These are phyloP conservation scores for Periphyllus acericola DNA, from an alignment of 2,888 invertebrate genomes.

Conservation along the genomic window DNA sequence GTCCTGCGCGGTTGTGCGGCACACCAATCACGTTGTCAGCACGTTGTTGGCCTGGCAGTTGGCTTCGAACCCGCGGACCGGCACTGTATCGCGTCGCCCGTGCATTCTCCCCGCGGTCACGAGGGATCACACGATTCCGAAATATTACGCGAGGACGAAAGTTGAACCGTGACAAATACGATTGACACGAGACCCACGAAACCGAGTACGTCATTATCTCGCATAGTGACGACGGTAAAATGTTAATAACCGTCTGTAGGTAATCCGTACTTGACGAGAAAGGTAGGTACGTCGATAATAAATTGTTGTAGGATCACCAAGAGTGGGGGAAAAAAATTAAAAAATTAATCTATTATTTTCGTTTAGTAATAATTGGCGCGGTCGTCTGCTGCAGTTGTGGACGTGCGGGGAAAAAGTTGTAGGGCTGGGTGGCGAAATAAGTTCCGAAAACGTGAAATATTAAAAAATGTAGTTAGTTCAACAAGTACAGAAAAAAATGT, in stretches of 20 bases:
- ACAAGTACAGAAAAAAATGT: too few relatives aligned
- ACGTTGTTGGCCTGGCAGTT: slow-evolving; percentile 61
- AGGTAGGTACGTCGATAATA: slow-evolving; percentile 27
- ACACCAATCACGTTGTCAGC: slow-evolving; percentile 58
- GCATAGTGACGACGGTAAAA: background rate
- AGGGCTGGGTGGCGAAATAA: too few relatives aligned
- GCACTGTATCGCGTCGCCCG: slow-evolving; percentile 43
- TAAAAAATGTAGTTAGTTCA: too few relatives aligned
- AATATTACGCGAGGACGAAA: background rate
- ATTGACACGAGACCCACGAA: background rate
- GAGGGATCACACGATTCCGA: too few relatives aligned
- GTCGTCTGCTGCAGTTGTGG: too few relatives aligned
- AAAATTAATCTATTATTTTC: too few relatives aligned
- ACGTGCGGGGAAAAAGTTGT: too few relatives aligned
- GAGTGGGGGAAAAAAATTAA: background rate
- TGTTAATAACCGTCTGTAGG: slow-evolving; percentile 7
- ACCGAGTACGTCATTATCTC: background rate
- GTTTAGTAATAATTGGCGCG: too few relatives aligned
- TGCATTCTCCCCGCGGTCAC: slow-evolving; percentile 6
- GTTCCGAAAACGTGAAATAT: too few relatives aligned
- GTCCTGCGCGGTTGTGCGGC: slow-evolving; percentile 49
- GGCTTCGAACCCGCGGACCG: slow-evolving; percentile 31
- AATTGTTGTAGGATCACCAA: too few relatives aligned
- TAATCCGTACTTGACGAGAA: background rate
- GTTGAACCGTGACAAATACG: background rate